These are phyloP conservation scores for Lasius platythorax DNA, from an alignment of 2,888 invertebrate genomes.

Conservation along the genomic window DNA sequence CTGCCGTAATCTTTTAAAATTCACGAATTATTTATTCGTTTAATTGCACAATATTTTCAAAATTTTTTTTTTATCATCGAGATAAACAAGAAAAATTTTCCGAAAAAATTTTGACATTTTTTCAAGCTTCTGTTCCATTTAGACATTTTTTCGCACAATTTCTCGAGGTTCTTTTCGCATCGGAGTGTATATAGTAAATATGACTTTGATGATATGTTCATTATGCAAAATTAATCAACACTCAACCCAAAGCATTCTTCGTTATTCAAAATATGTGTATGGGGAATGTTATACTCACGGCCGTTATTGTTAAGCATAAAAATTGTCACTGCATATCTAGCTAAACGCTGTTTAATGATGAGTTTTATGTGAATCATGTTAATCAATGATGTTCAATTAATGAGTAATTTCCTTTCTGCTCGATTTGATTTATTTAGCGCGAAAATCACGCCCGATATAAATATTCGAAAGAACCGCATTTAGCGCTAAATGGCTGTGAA, in stretches of 20 bases:
- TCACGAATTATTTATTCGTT: neutral
- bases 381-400: slow-evolving; percentile 6
- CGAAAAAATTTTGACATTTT: neutral
- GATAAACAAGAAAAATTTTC: neutral
- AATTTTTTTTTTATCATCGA: neutral
- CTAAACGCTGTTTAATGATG: neutral
- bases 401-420: neutral
- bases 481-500: neutral
- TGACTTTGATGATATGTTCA: slow-evolving; percentile 65
- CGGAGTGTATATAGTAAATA: slow-evolving; percentile 27
- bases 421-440: neutral
- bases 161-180: slow-evolving; percentile 15
- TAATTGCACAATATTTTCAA: slow-evolving; percentile 5
- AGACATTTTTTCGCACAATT: neutral
- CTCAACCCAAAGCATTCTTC: neutral
- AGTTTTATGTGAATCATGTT: neutral
- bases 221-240: slow-evolving; percentile 48
- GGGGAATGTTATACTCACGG: neutral
- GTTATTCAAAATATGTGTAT: slow-evolving; percentile 8
- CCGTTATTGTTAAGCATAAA: slow-evolving; percentile 25
- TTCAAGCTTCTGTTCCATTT: neutral
- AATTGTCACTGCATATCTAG: slow-evolving; percentile 2
- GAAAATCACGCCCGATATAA: slow-evolving; percentile 17
- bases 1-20: neutral
- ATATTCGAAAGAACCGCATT: slow-evolving; percentile 23